Base-by-base conservation (phyloP, 1,140 invertebrate genomes). In the Leptinotarsa lineolata region DNA sequence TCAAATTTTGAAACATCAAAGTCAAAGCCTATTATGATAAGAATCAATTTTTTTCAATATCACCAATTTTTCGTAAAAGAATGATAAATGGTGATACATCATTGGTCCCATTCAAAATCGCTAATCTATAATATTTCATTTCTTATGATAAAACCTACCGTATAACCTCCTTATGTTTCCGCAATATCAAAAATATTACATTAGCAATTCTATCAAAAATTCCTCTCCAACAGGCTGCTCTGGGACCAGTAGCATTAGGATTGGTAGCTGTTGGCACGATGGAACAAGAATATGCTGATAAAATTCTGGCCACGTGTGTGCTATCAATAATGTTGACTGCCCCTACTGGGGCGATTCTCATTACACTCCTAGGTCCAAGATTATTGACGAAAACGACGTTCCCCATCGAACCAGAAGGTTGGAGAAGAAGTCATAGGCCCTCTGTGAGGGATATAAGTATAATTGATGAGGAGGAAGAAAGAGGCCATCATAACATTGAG, bases 321-420 rank as follows among this genome's bases (percentile, higher is more conserved):
- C 85, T 98, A 71, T 94, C 94, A n/a, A 98, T 98, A 70, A 86
- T 98, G 2, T 85, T 97, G 61, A 97, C 96, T 0, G 96, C 96
- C 0, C 96, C 97, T 0, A 85, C 95, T 3, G 95, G 96, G 0
- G 95, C 95, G 18, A 92, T 95, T 58, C 85, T 95, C 18, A 97
- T 97, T 71, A 91, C 92, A 0, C 79, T 96, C 2, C 87, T 90
- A 0, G 95, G 94, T 0, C 91, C 94, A 0, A 89, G 89, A 75
- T 86, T 98, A 16, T 86, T 98, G 4, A 90, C 89, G 20, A 91
- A 90, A 84, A 91, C 90, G 12, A 87, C 88, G 74, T 88, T 88
- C 88, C 79, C 88, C 88, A 20, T 87, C 86, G 79, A 85, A 59
- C 77, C 88, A 22, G 89, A 90, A 86, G 87, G 88, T 39, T 93